Conservation (phyloP, 2,113 vertebrate species). For the Muntiacus muntjak region DNA sequence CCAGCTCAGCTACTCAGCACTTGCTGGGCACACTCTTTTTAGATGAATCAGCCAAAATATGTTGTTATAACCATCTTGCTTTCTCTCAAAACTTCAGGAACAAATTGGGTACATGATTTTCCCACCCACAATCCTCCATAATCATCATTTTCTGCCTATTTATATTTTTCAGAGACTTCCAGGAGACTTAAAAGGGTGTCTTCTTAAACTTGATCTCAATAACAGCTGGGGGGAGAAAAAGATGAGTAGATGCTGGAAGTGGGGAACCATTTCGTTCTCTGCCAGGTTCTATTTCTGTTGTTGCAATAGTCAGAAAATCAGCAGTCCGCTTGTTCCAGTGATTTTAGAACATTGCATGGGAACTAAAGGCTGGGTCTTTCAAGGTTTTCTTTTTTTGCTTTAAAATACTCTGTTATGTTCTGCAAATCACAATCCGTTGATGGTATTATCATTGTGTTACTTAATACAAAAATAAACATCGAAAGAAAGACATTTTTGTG, state of each 20-base stretch:
- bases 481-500: background rate
- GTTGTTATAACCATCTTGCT: constrained; percentile 4
- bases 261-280: background rate
- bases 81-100: constrained; percentile 16
- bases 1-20: background rate
- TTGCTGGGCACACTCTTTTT: background rate
- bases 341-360: background rate
- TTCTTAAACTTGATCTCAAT: constrained; percentile 28
- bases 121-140: background rate
- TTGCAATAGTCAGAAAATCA: background rate
- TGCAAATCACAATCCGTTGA: background rate
- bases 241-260: background rate
- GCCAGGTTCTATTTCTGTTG: background rate
- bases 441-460: background rate
- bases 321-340: background rate
- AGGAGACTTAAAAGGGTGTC: background rate
- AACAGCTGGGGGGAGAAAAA: background rate
- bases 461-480: background rate
- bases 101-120: constrained; percentile 30
- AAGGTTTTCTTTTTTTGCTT: background rate
- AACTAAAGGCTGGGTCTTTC: background rate
- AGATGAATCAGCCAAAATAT: background rate
- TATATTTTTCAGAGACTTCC: constrained; percentile 36
- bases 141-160: constrained; percentile 28
- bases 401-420: background rate